Evolutionary conservation across 2,888 invertebrate species (phyloP).

Genomic region (Synanthedon myopaeformis): DNA sequence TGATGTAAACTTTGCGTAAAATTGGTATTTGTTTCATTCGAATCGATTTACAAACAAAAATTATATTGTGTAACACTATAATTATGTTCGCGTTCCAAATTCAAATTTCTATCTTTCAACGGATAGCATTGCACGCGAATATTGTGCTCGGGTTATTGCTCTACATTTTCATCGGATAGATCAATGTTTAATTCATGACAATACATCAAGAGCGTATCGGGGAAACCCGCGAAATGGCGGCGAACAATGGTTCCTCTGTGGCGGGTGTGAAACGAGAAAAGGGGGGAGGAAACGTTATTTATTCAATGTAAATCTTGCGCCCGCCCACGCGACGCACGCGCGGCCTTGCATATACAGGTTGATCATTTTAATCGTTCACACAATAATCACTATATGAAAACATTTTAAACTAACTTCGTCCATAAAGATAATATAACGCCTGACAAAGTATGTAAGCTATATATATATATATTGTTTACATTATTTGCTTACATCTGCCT

Average conservation of each 20-base stretch:
- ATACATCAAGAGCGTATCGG: neutral
- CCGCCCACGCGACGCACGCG: slow-evolving; percentile 13
- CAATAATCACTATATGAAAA: no score
- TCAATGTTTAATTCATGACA: neutral
- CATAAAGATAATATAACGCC: no score
- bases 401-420: neutral
- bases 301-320: slow-evolving; percentile 20
- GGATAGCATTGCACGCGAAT: no score
- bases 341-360: slow-evolving; percentile 13
- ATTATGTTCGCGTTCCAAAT: no score
- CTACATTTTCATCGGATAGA: neutral
- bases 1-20: no score
- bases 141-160: neutral
- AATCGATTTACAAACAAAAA: no score
- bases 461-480: no score
- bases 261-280: neutral
- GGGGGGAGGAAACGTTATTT: slow-evolving; percentile 7
- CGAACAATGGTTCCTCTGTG: neutral
- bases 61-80: no score
- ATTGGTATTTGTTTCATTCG: no score
- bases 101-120: no score
- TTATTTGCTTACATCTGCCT: no score
- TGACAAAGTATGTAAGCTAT: no score
- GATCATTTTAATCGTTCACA: neutral
- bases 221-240: slow-evolving; percentile 9